Evolutionary conservation across 2,888 invertebrate species (phyloP), one percentile per base, ranked within the genome.

Genomic region (Gisinianus flammeolus): DNA sequence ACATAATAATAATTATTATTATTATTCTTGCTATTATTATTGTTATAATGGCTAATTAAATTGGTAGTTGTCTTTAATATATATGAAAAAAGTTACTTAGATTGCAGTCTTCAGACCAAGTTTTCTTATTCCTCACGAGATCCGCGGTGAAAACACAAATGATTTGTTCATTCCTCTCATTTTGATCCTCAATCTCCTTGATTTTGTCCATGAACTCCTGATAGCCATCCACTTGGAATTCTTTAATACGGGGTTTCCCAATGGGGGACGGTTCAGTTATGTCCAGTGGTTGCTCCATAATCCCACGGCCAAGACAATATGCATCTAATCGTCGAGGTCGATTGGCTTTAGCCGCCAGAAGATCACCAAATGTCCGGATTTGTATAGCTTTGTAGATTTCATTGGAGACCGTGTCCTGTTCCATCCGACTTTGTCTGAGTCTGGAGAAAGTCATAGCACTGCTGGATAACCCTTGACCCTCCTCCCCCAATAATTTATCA

Each of bases 111-210:
- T 35, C 33, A 19, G n/a, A 28, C 54, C 44, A 54, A 12, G 26
- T 56, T 22, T 74, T 33, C 5, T 22, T 24, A 12, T 44, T n/a
- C 24, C 56, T 26, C 16, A 54, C 56, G 2, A 26, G 16, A 35
- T 35, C 31, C 0, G 74, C 70, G 3, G 66, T 69, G 30, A 79
- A 79, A 22, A 79, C 19, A 44, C 67, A 68, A 30, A 75, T 28
- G 58, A 79, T 75, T 75, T 79, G 79, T 6, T 75, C 31, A 33
- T 74, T 52, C 1, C 3, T 19, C 3, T 22, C 22, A 52, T 78
- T 78, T 24, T 3, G 22, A 22, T 62, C 64, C 16, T 69, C 52
- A 16, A 75, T 19, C 35, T 79, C 70, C n/a, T 69, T 28, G 0
- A 75, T 62, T 62, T 62, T 31, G 2, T 70, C 26, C 19, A 16